Evolutionary conservation across 2,797 vertebrate genomes (phyloP), one percentile per base, ranked within the genome.

Genomic region (Halcyon leucocephala): DNA sequence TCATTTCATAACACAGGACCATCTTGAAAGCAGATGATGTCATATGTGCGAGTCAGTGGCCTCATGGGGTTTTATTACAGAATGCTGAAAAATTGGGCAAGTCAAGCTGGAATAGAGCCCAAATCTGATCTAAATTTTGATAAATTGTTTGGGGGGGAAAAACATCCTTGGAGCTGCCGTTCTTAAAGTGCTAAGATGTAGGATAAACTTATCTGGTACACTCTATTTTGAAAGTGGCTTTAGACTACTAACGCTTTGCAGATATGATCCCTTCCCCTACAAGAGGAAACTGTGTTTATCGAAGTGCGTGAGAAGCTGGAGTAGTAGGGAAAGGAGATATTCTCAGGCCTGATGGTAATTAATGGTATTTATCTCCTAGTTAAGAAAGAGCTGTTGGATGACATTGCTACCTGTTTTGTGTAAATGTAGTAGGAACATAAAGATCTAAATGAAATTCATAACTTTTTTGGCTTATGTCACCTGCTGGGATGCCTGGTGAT

Each of bases 1-100:
- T 55, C 49, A 55, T 70, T 92, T 81, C n/a, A 9, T 26, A 42
- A 41, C 42, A 39, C 13, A 8, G 51, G 52, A 78, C 12, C n/a
- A 6, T 80, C 82, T 90, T 0, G 3, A 83, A 82, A 93, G 35
- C 81, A 82, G 78, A 61, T 2, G 77, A 52, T 49, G 46, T 28
- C 1, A 2, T 35, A 35, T 0, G 26, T 13, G 10, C 16, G 15
- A 91, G 79, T 91, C 60, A 24, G 7, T 57, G 61, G 39, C 71
- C 92, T 96, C 94, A 66, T 0, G 20, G 55, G 94, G 79, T 85
- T 93, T 97, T 92, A 84, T 92, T 95, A 90, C 48, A 84, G 88
- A 94, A 92, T 22, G 77, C 46, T 94, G 94, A 96, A 91, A 93
- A 94, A 96, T 49, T 55, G 76, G 70, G 81, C n/a, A 31, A 95